Conservation (phyloP, 37 sponge, comb jelly and placozoan genomes). For the Cladorhizidae sp. region DNA sequence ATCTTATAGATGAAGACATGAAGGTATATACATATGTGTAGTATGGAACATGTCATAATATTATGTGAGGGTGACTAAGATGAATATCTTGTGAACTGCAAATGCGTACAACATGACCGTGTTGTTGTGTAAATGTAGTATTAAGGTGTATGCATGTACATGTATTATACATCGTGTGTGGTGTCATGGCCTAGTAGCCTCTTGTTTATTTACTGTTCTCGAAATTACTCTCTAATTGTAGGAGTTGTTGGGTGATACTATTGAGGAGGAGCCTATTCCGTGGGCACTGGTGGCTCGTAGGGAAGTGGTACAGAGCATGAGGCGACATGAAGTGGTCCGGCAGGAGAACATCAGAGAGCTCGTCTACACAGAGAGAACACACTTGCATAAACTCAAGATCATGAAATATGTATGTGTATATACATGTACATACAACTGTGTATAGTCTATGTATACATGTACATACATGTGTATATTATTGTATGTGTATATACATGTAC, state of each 20-base stretch:
- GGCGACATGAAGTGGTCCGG: conserved; percentile 55
- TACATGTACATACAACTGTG: no score
- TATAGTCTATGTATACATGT: no score
- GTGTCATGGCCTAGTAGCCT: no score
- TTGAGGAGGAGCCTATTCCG: conserved; percentile 52
- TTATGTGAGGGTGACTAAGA: no score
- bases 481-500: no score
- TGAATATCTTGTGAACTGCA: no score
- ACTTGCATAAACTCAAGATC: conserved; percentile 78
- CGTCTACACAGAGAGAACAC: conserved; percentile 85
- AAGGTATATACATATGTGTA: conserved; percentile 6
- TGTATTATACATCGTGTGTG: no score
- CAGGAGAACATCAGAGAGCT: conserved; percentile 83
- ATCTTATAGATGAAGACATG: conserved; percentile 22
- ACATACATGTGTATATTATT: no score
- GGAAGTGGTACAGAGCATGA: conserved; percentile 57
- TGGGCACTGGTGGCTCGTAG: conserved; percentile 47
- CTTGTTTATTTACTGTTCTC: background rate
- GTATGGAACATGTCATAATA: no score
- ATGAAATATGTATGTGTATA: conserved; percentile 70
- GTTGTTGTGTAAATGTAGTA: no score
- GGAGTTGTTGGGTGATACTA: conserved; percentile 59
- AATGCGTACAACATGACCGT: no score
- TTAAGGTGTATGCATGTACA: no score
- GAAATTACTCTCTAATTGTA: background rate